Evolutionary conservation across 2,113 vertebrate species (phyloP).

Genomic region (Protobothrops flavoviridis): DNA sequence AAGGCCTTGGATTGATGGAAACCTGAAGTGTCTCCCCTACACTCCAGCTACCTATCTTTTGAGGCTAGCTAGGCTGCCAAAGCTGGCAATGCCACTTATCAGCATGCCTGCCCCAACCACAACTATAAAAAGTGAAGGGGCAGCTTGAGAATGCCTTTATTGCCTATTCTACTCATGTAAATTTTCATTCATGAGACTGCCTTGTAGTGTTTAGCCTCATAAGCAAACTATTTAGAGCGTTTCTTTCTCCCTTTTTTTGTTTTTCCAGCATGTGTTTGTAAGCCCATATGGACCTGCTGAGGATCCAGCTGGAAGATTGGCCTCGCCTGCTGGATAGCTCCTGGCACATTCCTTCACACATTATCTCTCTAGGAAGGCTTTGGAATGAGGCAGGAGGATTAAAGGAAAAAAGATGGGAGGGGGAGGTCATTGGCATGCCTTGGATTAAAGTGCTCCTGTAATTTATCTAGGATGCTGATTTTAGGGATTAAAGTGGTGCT

Average conservation of each 20-base stretch:
- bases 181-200: slow-evolving; percentile 47
- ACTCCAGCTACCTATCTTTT: not conserved
- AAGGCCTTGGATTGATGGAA: not conserved
- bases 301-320: slow-evolving; percentile 48
- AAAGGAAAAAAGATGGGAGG: not conserved
- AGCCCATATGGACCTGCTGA: slow-evolving; percentile 53
- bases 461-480: not conserved
- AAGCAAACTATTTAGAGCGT: slow-evolving; percentile 64
- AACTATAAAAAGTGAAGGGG: slow-evolving; percentile 31
- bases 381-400: not conserved
- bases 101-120: slow-evolving; percentile 36
- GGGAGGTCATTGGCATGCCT: not conserved
- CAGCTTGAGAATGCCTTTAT: slow-evolving; percentile 36
- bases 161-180: slow-evolving; percentile 30
- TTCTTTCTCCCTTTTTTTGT: not conserved
- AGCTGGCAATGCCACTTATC: not conserved
- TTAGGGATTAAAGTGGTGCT: not conserved
- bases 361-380: slow-evolving; percentile 37
- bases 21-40: not conserved
- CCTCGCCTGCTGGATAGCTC: slow-evolving; percentile 48
- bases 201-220: slow-evolving; percentile 51
- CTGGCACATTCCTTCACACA: slow-evolving; percentile 49
- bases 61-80: not conserved
- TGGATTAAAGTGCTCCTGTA: not conserved
- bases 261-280: slow-evolving; percentile 64